phyloP scores from a whole-genome alignment of 2,888 invertebrate genomes.

The Drosophila nigricruria region DNA sequence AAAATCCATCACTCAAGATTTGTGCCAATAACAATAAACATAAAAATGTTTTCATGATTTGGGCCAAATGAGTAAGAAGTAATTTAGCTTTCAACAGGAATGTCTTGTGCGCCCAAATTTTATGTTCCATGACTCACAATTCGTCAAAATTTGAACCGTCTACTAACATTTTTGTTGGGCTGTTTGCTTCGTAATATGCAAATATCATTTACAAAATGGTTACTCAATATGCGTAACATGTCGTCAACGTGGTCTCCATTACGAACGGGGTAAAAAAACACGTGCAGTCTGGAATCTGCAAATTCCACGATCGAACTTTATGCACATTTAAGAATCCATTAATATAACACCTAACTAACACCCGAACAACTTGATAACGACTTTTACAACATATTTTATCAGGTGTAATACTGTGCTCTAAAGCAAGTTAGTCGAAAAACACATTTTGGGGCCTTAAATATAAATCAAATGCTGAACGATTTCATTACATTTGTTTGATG shows the following conservation, averaged over 20 bases:
- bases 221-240: conserved; percentile 38
- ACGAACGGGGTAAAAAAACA: conserved; percentile 23
- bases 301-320: conserved; percentile 20
- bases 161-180: conserved; percentile 49
- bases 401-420: not conserved
- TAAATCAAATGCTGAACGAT: not conserved
- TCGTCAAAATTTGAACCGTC: not conserved
- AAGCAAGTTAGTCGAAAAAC: not conserved
- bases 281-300: conserved; percentile 25
- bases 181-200: conserved; percentile 51
- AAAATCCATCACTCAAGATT: conserved; percentile 37
- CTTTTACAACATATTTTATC: conserved; percentile 5
- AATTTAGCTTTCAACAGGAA: conserved; percentile 38
- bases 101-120: conserved; percentile 25
- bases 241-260: conserved; percentile 46
- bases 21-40: conserved; percentile 41
- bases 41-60: conserved; percentile 45
- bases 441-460: not conserved
- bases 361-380: conserved; percentile 7
- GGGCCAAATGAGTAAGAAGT: conserved; percentile 57
- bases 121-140: conserved; percentile 42
- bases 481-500: not conserved
- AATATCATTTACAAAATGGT: conserved; percentile 30
- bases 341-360: conserved; percentile 26
- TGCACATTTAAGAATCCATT: conserved; percentile 38